Evolutionary conservation across 2,888 invertebrate species (phyloP), one percentile per base, ranked within the genome.

Genomic region (Drosophila eohydei): DNA sequence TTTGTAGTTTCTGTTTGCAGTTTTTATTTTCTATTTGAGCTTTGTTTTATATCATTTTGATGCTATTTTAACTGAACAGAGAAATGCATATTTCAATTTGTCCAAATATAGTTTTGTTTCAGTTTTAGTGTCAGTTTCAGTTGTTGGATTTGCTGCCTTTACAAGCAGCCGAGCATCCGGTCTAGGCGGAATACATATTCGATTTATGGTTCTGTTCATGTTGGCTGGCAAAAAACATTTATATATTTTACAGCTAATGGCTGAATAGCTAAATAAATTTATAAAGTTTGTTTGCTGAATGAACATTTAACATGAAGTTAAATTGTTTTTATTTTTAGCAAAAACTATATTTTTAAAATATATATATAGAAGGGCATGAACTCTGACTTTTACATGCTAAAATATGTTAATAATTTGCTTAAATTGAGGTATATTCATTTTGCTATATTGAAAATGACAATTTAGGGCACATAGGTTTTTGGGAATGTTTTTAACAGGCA

Each of bases 51-150:
- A 26, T 9, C 9, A n/a, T 34, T 65, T 43, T 34, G 48, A 16
- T 21, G 48, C 38, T 48, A 14, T 36, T 34, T 28, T 36, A 44
- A 32, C 46, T 48, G 26, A 16, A 40, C 28, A 28, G 21, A 62
- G 50, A 50, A 71, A 54, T 55, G 44, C 52, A 52, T 32, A 34
- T 61, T 72, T 83, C 55, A 76, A 62, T 78, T 56, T 78, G 67
- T 65, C 68, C 68, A 80, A 74, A 77, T 71, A 78, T 41, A 51
- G 32, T 50, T 68, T 74, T 80, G 36, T 66, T 68, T 12, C 28
- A 54, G 34, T 66, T 66, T 68, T 28, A 54, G 34, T 65, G 63
- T 66, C 28, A 51, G 30, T 63, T 67, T 51, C 48, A 44, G 28
- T 63, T 30, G 51, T 38, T 51, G 21, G 38, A 36, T 63, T 67